Evolutionary conservation across 2,113 vertebrate species (phyloP), one percentile per base, ranked within the genome.

Genomic region (Pedionomus torquatus): DNA sequence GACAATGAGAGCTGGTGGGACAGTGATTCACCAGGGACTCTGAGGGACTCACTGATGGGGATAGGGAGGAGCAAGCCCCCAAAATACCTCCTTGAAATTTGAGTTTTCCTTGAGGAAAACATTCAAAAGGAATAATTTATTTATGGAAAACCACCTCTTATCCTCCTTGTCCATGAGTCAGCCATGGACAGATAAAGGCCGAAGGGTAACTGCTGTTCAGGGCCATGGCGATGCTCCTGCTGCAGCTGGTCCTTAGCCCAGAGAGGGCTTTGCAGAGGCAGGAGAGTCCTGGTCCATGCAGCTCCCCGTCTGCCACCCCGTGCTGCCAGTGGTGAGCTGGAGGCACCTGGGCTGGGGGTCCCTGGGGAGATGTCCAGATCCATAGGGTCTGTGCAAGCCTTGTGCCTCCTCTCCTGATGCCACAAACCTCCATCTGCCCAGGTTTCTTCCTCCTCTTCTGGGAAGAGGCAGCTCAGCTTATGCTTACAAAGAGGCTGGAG

Each of bases 271-370:
- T 63, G 51, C 41, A 30, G 5, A 4, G n/a, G 21, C 54, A 68
- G 46, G 43, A 61, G 48, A 66, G 39, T 39, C 16, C 0, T 0
- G 1, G 46, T 30, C 80, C n/a, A 10, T 37, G 65, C 43, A 66
- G 61, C 37, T 58, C 85, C 0, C 0, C 26, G 60, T 30, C 65
- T 63, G 26, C 46, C 3, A 2, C 31, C 57, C 52, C 0, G 0
- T 21, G 39, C 41, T 78, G 51, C 48, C 2, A 0, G n/a, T 48
- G 19, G 25, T 41, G 81, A 83, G 63, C 57, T 13, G 2, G 46
- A 30, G 70, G 33, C 84, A 71, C 26, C 26, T 17, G 1, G 3
- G 18, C 57, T 15, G 7, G 0, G 17, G 17, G 33, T 24, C 14
- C 28, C n/a, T 31, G 17, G 33, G 4, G 2, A 31, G 30, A 33